Evolutionary conservation across 2,113 vertebrate species (phyloP).

Genomic region (Ophiodon elongatus): DNA sequence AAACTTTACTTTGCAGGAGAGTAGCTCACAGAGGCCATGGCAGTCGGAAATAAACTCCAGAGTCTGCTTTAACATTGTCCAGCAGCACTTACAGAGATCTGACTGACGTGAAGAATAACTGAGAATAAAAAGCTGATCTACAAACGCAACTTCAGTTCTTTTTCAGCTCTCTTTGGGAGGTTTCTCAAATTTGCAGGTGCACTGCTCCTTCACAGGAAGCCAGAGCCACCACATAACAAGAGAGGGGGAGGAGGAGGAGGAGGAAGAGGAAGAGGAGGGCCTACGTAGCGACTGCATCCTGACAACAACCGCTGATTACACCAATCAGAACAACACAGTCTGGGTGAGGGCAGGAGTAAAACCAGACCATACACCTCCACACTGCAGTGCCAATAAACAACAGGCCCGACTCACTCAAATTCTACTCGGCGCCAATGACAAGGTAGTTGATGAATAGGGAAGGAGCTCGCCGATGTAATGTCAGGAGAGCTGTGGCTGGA

Average conservation of each 20-base stretch:
- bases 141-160: conserved; percentile 25
- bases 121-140: not conserved
- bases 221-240: conserved; percentile 69
- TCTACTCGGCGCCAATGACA: conserved; percentile 45
- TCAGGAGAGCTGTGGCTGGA: conserved; percentile 33
- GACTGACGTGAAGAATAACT: not conserved
- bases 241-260: conserved; percentile 35
- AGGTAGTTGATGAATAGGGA: conserved; percentile 30
- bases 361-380: conserved; percentile 71
- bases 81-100: not conserved
- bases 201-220: conserved; percentile 77
- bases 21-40: not conserved
- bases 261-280: conserved; percentile 40
- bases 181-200: conserved; percentile 69
- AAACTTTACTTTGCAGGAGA: conserved; percentile 42
- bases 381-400: conserved; percentile 58
- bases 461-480: conserved; percentile 3
- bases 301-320: conserved; percentile 74
- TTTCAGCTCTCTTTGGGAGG: conserved; percentile 22
- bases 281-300: conserved; percentile 67
- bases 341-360: conserved; percentile 59
- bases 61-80: not conserved
- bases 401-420: conserved; percentile 67
- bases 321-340: conserved; percentile 69
- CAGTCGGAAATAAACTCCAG: conserved; percentile 4